Evolutionary conservation across 2,888 invertebrate genomes (phyloP).

Genomic region (Blomia tropicalis): DNA sequence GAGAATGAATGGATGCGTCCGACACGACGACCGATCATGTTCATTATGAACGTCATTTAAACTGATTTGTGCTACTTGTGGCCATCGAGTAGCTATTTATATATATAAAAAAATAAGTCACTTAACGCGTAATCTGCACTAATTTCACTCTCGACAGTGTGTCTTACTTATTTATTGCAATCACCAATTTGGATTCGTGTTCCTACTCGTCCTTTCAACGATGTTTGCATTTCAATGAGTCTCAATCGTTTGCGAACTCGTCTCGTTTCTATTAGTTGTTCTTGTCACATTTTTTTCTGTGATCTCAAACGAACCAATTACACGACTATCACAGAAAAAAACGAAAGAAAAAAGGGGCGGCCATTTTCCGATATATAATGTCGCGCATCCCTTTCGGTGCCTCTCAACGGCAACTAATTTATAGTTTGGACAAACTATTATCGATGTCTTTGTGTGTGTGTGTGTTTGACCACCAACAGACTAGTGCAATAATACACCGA

Average conservation of each 20-base stretch:
- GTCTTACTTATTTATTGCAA: slow-evolving; percentile 9
- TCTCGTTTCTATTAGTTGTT: not conserved
- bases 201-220: too few species aligned
- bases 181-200: not conserved
- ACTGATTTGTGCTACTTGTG: slow-evolving; percentile 2
- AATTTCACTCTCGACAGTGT: not conserved
- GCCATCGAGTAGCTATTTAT: slow-evolving; percentile 6
- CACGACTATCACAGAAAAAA: not conserved
- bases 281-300: not conserved
- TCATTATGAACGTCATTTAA: not conserved
- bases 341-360: too few species aligned
- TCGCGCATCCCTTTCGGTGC: slow-evolving; percentile 2
- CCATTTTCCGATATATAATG: not conserved
- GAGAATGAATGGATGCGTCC: not conserved
- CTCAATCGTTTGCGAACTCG: not conserved
- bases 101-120: too few species aligned
- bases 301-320: not conserved
- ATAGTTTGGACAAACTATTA: not conserved
- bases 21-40: not conserved
- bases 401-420: slow-evolving; percentile 13
- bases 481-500: not conserved
- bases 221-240: too few species aligned
- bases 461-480: slow-evolving; percentile 5
- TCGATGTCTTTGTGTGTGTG: not conserved
- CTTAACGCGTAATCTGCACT: slow-evolving; percentile 14